Evolutionary conservation across 2,113 vertebrate species (phyloP).

Genomic region (Motacilla tschutschensis): DNA sequence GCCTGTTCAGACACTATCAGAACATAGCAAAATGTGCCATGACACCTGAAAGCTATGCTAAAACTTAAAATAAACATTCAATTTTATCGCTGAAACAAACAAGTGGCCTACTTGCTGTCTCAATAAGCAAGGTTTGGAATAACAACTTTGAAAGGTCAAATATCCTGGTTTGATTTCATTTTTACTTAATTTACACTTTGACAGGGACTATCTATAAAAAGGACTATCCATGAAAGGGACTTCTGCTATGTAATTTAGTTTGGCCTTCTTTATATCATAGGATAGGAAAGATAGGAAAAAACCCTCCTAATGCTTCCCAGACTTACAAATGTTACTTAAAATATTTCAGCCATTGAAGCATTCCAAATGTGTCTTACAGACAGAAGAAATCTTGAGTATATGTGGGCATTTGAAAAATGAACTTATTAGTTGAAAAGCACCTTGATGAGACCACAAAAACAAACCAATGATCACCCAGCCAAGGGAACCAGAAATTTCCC

Average conservation of each 20-base stretch:
- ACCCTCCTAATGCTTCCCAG: not conserved
- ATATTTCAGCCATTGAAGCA: not conserved
- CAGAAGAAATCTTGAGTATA: not conserved
- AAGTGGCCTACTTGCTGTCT: not conserved
- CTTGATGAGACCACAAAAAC: not conserved
- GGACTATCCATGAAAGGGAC: not conserved
- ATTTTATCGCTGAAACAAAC: not conserved
- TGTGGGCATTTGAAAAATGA: not conserved
- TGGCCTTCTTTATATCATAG: not conserved
- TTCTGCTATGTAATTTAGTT: not conserved
- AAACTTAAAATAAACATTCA: not conserved
- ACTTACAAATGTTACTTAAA: not conserved
- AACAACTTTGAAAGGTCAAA: not conserved
- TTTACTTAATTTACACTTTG: not conserved
- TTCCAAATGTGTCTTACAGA: not conserved
- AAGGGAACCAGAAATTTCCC: not conserved
- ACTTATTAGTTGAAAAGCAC: not conserved
- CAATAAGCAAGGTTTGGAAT: not conserved
- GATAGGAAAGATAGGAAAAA: not conserved
- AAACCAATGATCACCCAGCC: not conserved
- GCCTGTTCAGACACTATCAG: not conserved
- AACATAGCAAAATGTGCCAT: not conserved
- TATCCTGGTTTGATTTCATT: not conserved
- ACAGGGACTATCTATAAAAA: not conserved
- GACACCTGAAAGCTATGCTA: not conserved